phyloP scores from a whole-genome alignment of 2,888 invertebrate species.

The Macrophya annulata region DNA sequence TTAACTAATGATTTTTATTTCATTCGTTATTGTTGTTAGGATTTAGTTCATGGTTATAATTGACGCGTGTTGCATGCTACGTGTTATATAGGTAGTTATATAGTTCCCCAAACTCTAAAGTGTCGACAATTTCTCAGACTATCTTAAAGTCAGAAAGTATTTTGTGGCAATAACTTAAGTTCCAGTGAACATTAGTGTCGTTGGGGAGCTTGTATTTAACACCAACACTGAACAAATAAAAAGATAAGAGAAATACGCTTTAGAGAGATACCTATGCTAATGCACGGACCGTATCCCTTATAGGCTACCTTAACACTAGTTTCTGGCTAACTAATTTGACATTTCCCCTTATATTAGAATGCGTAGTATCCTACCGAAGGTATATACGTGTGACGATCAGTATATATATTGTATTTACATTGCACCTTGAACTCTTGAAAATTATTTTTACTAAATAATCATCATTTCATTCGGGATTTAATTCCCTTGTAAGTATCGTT shows the following conservation, averaged over 20 bases:
- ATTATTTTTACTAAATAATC: not conserved
- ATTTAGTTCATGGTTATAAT: not conserved
- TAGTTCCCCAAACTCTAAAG: not conserved
- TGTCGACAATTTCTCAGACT: constrained; percentile 40
- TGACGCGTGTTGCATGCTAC: not conserved
- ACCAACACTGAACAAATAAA: constrained; percentile 62
- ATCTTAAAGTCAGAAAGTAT: not conserved
- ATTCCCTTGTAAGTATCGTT: not conserved
- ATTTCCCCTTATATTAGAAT: constrained; percentile 50
- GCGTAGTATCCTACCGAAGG: not conserved
- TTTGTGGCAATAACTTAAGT: constrained; percentile 37
- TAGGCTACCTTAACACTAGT: constrained; percentile 28
- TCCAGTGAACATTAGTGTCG: constrained; percentile 62
- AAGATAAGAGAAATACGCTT: constrained; percentile 60
- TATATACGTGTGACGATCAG: constrained; percentile 22
- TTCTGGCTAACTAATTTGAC: constrained; percentile 65
- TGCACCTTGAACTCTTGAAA: not conserved
- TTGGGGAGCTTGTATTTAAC: constrained; percentile 61
- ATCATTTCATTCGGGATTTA: not conserved
- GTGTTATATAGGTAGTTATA: not conserved
- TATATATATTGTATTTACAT: too few relatives aligned
- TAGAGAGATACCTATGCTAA: constrained; percentile 68
- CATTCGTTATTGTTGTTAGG: not conserved
- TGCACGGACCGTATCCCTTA: constrained; percentile 55
- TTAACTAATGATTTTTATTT: not conserved